phyloP scores from a whole-genome alignment of 2,888 invertebrate species.

The Amiota minor region DNA sequence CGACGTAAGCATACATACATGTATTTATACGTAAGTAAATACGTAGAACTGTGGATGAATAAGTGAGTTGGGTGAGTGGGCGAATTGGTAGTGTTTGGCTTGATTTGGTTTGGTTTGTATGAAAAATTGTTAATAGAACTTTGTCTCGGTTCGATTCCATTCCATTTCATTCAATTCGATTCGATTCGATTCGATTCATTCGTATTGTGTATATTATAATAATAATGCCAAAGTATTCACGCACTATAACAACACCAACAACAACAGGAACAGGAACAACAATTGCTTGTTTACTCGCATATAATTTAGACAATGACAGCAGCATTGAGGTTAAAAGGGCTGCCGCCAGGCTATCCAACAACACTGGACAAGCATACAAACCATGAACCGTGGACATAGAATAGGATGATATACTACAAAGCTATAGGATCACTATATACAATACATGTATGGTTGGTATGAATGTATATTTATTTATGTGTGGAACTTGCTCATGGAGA shows the following conservation, averaged over 20 bases:
- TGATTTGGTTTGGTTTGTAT: background rate
- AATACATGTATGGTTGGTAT: too few relatives aligned
- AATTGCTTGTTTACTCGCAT: conserved; percentile 48
- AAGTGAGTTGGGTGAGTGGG: too few relatives aligned
- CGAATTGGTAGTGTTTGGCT: conserved; percentile 33
- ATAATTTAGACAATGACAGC: conserved; percentile 69
- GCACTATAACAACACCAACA: conserved; percentile 45
- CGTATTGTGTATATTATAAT: conserved; percentile 60
- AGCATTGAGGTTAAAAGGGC: conserved; percentile 35
- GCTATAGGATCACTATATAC: too few relatives aligned
- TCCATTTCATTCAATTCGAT: background rate
- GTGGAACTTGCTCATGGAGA: background rate
- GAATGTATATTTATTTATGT: too few relatives aligned
- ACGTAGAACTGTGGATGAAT: too few relatives aligned
- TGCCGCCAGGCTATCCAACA: background rate
- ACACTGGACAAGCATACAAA: background rate
- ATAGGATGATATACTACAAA: too few relatives aligned
- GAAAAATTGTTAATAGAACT: background rate
- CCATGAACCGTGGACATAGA: too few relatives aligned
- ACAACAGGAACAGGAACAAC: too few relatives aligned
- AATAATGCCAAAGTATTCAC: conserved; percentile 62
- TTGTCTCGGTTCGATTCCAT: background rate
- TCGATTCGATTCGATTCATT: conserved; percentile 2
- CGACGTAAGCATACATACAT: too few relatives aligned
- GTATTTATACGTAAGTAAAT: too few relatives aligned